A percentile compares a stretch with the other conserved stretches of the same genome.
These are phyloP conservation scores for Spongilla lacustris DNA, from an alignment of 37 sponge, comb jelly and placozoan genomes.

Conservation along the genomic window DNA sequence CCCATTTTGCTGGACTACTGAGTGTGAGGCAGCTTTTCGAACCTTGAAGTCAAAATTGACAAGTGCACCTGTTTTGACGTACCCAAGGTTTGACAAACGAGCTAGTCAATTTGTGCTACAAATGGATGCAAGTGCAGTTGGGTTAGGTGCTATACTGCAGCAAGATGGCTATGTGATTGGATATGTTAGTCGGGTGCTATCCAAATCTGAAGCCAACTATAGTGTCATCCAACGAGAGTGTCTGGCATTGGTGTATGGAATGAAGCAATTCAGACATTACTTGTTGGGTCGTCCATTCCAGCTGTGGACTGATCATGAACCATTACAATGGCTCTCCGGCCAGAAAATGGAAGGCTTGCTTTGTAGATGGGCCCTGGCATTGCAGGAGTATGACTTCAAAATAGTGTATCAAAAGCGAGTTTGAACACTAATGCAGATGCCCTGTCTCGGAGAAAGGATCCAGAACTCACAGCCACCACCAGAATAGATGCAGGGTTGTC, in stretches of 20 bases:
- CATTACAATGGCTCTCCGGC: slow-evolving; percentile 49
- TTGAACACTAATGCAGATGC: slow-evolving; percentile 61
- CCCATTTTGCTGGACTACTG: slow-evolving; percentile 24
- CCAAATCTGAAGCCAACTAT: slow-evolving; percentile 17
- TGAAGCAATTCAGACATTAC: slow-evolving; percentile 64
- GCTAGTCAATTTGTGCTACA: slow-evolving; percentile 41
- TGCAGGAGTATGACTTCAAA: slow-evolving; percentile 58
- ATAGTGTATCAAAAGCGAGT: slow-evolving; percentile 38
- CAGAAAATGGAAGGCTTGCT: slow-evolving; percentile 69
- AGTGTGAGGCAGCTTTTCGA: slow-evolving; percentile 32
- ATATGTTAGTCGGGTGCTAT: slow-evolving; percentile 17
- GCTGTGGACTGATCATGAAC: slow-evolving; percentile 49
- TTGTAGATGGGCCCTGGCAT: slow-evolving; percentile 49
- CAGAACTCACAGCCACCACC: too few species aligned
- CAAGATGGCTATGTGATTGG: slow-evolving; percentile 33
- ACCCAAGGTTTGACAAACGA: slow-evolving; percentile 27
- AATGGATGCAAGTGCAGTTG: slow-evolving; percentile 73
- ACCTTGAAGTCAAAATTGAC: slow-evolving; percentile 34
- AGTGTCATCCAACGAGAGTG: slow-evolving; percentile 57
- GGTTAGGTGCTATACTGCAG: slow-evolving; percentile 59
- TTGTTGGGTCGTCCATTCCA: slow-evolving; percentile 42
- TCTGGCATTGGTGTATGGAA: slow-evolving; percentile 47
- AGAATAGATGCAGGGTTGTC: too few species aligned
- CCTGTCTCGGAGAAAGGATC: slow-evolving; percentile 16
- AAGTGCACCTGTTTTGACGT: slow-evolving; percentile 51